Evolutionary conservation across 2,888 invertebrate genomes (phyloP), one percentile per base, ranked within the genome.

Genomic region (Calephelis perditalis): DNA sequence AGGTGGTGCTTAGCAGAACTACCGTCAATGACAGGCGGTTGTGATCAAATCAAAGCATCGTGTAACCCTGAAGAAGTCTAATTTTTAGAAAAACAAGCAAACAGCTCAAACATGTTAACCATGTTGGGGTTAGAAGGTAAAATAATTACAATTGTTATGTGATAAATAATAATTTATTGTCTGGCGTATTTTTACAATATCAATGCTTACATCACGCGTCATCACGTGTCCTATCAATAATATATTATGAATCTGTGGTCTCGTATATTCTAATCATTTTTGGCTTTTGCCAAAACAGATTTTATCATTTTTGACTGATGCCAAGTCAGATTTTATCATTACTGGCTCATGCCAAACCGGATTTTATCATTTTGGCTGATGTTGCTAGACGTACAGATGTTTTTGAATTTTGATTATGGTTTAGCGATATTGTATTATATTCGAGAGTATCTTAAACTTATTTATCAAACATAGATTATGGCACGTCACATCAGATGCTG

Each of bases 91-190:
- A 40, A 8, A 40, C 40, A 8, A 8, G 8, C 40, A 40, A 40
- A 40, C 0, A 26, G 6, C 11, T 7, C 26, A 54, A 54, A 7
- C 6, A 26, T n/a, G 8, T 15, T 52, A n/a, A 12, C 6, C n/a
- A n/a, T 49, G 49, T 55, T 40, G 5, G 2, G 40, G n/a, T 15
- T 9, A 35, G 35, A 8, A 40, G 72, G 72, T 71, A 72, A 71
- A 67, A 65, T 40, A 40, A 40, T 40, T 40, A 69, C 66, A 67
- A 64, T 54, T 62, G 58, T 64, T 82, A 85, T 86, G 87, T 90
- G 91, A 90, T 91, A 91, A 91, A 91, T 91, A 91, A 91, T 91
- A 91, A 91, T 91, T 91, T 91, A 91, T 91, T 91, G 91, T 91
- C 91, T 87, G 84, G 86, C 90, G 80, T 89, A 90, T 86, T 84